These are phyloP conservation scores for Hypselothyrea guttata DNA, from an alignment of 2,888 invertebrate species.

Conservation along the genomic window DNA sequence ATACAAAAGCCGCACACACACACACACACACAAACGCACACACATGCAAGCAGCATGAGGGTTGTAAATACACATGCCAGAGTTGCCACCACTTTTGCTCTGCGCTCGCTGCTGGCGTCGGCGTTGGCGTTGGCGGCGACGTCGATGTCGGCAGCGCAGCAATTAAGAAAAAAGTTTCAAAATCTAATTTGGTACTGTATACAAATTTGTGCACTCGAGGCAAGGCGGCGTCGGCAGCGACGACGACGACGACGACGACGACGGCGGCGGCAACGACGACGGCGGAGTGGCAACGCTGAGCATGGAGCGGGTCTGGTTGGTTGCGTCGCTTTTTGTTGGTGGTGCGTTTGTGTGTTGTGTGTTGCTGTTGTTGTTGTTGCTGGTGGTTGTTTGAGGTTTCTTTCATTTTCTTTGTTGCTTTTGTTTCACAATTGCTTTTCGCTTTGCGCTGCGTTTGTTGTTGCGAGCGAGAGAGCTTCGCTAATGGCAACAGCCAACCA, in stretches of 20 bases:
- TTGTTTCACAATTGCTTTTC: slow-evolving; percentile 72
- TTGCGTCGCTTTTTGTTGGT: slow-evolving; percentile 38
- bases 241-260: slow-evolving; percentile 14
- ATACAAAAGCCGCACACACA: slow-evolving; percentile 65
- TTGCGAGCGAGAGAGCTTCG: slow-evolving; percentile 50
- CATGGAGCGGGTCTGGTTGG: slow-evolving; percentile 21
- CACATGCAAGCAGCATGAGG: slow-evolving; percentile 15
- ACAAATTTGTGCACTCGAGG: slow-evolving; percentile 78
- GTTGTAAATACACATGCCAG: slow-evolving; percentile 46
- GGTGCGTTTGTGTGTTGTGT: slow-evolving; percentile 17
- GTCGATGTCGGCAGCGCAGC: slow-evolving; percentile 31
- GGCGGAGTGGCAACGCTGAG: no score
- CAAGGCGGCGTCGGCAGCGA: slow-evolving; percentile 18
- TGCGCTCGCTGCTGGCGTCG: slow-evolving; percentile 16
- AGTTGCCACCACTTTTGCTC: slow-evolving; percentile 73
- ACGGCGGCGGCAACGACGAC: slow-evolving; percentile 33
- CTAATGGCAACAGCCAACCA: slow-evolving; percentile 77
- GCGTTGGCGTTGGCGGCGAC: slow-evolving; percentile 18
- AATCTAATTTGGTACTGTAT: slow-evolving; percentile 80
- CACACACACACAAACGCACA: slow-evolving; percentile 22
- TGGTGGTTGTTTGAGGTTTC: slow-evolving; percentile 73
- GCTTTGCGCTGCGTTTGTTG: slow-evolving; percentile 22
- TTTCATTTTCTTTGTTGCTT: slow-evolving; percentile 77
- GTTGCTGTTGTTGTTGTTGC: slow-evolving; percentile 35
- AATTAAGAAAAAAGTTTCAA: slow-evolving; percentile 81